Percentiles rank a stretch among this genome's conserved stretches.
Evolutionary conservation across 2,113 vertebrate species (phyloP).

Genomic region (Myrmophylax atrothorax): DNA sequence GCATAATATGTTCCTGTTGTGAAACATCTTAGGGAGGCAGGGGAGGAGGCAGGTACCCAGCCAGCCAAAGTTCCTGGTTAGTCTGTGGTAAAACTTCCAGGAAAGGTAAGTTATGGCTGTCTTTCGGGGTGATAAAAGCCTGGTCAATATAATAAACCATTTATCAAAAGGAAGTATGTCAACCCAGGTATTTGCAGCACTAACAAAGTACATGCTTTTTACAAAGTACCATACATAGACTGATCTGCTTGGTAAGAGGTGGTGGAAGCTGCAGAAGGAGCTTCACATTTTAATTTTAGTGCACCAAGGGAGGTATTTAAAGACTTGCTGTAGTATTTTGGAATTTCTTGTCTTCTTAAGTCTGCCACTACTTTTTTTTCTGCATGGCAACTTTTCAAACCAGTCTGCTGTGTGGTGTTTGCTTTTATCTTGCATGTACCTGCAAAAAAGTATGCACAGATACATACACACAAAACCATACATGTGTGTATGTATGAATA

Average conservation of each 20-base stretch:
- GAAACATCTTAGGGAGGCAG: not conserved
- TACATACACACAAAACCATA: accelerated
- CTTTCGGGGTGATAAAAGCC: not conserved
- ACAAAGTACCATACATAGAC: not conserved
- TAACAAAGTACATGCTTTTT: not conserved
- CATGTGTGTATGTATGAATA: not conserved
- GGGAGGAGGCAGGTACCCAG: not conserved
- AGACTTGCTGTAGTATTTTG: not conserved
- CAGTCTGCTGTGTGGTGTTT: not conserved
- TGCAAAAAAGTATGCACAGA: not conserved
- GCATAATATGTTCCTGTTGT: not conserved
- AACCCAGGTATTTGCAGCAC: not conserved
- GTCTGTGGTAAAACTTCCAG: not conserved
- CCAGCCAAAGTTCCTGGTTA: not conserved
- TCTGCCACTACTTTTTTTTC: not conserved
- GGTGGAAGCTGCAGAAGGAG: not conserved
- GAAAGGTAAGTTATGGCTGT: not conserved
- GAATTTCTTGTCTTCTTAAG: not conserved
- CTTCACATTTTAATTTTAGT: not conserved
- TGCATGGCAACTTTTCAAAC: not conserved
- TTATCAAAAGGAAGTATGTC: not conserved
- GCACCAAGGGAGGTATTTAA: not conserved
- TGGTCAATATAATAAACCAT: not conserved
- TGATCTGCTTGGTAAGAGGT: not conserved
- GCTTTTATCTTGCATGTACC: not conserved